Evolutionary conservation across 2,888 invertebrate genomes (phyloP).

Genomic region (Cyrtodaria siliqua): DNA sequence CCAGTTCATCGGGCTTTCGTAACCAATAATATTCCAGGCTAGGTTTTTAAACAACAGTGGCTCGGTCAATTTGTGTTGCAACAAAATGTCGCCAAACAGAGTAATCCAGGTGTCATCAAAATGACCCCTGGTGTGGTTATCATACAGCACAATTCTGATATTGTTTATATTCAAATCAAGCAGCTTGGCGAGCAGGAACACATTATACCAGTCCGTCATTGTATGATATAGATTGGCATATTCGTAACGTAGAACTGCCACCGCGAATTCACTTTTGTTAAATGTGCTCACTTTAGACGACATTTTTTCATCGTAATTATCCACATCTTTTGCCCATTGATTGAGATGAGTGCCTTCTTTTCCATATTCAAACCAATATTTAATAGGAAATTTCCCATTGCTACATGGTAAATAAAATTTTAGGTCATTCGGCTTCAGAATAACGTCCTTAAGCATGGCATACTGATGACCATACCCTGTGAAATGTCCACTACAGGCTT

Average conservation of each 20-base stretch:
- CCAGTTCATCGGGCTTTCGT: conserved; percentile 81
- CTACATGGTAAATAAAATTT: conserved; percentile 44
- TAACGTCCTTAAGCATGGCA: conserved; percentile 57
- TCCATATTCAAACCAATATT: conserved; percentile 49
- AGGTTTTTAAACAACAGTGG: conserved; percentile 71
- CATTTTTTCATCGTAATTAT: background rate
- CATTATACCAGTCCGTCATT: conserved; percentile 82
- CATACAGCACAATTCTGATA: conserved; percentile 80
- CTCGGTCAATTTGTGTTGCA: conserved; percentile 65
- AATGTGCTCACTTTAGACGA: background rate
- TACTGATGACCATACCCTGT: conserved; percentile 57
- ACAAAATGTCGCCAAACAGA: conserved; percentile 77
- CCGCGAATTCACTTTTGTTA: conserved; percentile 27
- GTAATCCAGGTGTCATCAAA: conserved; percentile 81
- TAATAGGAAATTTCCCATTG: background rate
- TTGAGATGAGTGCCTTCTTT: conserved; percentile 60
- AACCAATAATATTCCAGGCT: conserved; percentile 82
- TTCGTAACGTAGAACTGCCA: conserved; percentile 79
- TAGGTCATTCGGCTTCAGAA: conserved; percentile 38
- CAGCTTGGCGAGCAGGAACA: conserved; percentile 74
- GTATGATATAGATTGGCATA: conserved; percentile 83
- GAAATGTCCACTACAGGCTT: conserved; percentile 52
- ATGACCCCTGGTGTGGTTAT: conserved; percentile 78
- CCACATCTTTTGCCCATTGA: conserved; percentile 29
- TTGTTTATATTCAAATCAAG: conserved; percentile 66